Conservation (phyloP, 2,113 vertebrate species). For the Aythya baeri region DNA sequence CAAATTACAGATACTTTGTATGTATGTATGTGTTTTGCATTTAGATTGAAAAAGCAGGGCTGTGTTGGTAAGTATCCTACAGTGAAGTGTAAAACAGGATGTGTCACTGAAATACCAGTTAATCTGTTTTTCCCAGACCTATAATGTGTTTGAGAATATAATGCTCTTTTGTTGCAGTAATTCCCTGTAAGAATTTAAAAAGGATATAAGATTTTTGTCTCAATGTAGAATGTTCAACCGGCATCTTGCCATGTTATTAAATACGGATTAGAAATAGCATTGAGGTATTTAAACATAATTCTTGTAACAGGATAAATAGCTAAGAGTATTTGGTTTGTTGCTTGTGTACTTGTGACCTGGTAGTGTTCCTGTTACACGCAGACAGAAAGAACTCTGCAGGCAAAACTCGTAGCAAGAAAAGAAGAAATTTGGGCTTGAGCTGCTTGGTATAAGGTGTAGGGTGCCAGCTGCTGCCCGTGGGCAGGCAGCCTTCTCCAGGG, state of each 20-base stretch:
- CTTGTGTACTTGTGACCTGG: slow-evolving; percentile 44
- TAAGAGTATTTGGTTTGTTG: slow-evolving; percentile 49
- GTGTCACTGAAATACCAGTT: background rate
- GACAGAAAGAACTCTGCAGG: background rate
- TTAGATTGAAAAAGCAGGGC: background rate
- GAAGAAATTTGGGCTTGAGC: background rate
- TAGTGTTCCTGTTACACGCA: background rate
- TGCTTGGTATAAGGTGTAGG: background rate
- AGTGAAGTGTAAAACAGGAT: background rate
- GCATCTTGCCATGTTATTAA: slow-evolving; percentile 73
- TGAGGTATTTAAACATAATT: slow-evolving; percentile 63
- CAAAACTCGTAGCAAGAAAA: background rate
- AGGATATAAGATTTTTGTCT: slow-evolving; percentile 66
- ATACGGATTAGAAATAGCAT: slow-evolving; percentile 74
- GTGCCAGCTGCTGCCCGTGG: background rate
- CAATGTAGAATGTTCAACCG: slow-evolving; percentile 57
- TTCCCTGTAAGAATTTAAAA: slow-evolving; percentile 71
- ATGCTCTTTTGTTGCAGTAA: slow-evolving; percentile 75
- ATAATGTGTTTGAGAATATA: slow-evolving; percentile 50
- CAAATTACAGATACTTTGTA: background rate
- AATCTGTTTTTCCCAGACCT: slow-evolving; percentile 54
- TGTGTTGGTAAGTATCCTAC: background rate
- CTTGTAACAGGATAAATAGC: slow-evolving; percentile 47
- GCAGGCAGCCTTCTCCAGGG: background rate
- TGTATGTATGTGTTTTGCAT: background rate